Evolutionary conservation across 1,140 invertebrate species (phyloP).

Genomic region (Choristoneura fumiferana): DNA sequence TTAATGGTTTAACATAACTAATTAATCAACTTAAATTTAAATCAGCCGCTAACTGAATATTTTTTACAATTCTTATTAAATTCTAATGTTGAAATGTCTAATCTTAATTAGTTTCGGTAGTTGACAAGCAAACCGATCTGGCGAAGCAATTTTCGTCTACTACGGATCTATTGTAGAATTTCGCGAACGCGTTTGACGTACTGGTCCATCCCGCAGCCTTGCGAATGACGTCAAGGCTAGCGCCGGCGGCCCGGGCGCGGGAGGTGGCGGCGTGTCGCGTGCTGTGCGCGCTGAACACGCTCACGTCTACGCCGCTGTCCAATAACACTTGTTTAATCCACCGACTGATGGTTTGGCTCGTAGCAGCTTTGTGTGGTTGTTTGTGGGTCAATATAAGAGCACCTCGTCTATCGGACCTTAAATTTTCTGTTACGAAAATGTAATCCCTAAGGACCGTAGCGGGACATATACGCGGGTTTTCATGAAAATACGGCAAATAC

Average conservation of each 20-base stretch:
- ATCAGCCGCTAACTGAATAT: no score
- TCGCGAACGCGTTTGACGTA: slow-evolving; percentile 26
- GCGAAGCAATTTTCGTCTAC: no score
- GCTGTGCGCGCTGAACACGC: slow-evolving; percentile 31
- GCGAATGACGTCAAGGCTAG: slow-evolving; percentile 31
- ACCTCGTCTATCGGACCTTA: not conserved
- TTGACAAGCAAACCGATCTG: no score
- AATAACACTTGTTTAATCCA: slow-evolving; percentile 37
- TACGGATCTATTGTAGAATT: slow-evolving; percentile 26
- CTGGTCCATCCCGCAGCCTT: slow-evolving; percentile 30
- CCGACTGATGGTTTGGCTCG: slow-evolving; percentile 32
- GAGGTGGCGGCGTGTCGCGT: slow-evolving; percentile 28
- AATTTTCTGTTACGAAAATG: not conserved
- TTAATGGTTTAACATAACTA: no score
- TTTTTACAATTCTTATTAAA: no score
- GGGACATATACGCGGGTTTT: slow-evolving; percentile 1
- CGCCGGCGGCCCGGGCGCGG: slow-evolving; percentile 20
- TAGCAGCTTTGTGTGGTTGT: slow-evolving; percentile 26
- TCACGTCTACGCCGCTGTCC: slow-evolving; percentile 31
- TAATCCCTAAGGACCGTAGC: slow-evolving; percentile 10
- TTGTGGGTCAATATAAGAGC: slow-evolving; percentile 24
- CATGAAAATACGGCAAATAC: slow-evolving; percentile 8
- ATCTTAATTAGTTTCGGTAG: no score
- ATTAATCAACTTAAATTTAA: no score
- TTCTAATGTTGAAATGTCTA: no score